Evolutionary conservation across 64 coral and sea anemone species (phyloP), one percentile per base, ranked within the genome.

Genomic region (Trachythela sp.): DNA sequence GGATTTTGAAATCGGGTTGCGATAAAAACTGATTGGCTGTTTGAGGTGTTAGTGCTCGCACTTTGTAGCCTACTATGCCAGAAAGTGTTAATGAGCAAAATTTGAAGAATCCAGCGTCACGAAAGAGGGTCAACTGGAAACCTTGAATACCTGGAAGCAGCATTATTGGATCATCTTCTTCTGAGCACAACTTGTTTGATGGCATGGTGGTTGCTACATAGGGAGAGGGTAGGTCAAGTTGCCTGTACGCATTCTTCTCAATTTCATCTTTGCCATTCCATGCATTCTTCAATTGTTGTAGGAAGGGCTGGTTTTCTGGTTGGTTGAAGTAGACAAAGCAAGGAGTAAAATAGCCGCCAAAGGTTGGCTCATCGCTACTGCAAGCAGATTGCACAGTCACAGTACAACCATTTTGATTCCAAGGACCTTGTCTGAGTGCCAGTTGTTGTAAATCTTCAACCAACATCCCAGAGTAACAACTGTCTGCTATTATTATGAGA

Each of bases 21-120:
- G 3, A 3, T 49, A 91, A 30, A 26, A 91, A 91, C 0, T 9
- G 0, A 3, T 6, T 36, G 35, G 40, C 89, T 50, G 54, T 27
- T 0, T 0, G 4, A 1, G 0, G 0, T 34, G 24, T 27, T 4
- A 71, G 33, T 10, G 36, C 84, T n/a, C n/a, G n/a, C n/a, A n/a
- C n/a, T 86, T 58, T 70, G 7, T 52, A 3, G 20, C 70, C 8
- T 7, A 20, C 13, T 15, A 8, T 0, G 0, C 14, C 6, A 13
- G 20, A 48, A 54, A 40, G 6, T 84, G 1, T n/a, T 10, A 48
- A 2, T 29, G 24, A 68, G 52, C 89, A 91, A 29, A 71, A 91
- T 29, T 91, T 91, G 56, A 91, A 91, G 18, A 91, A 91, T 4
- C 89, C 54, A 75, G 89, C 24, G 70, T 91, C 84, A 9, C 15